Evolutionary conservation across 2,113 vertebrate genomes (phyloP), one percentile per base, ranked within the genome.

Genomic region (Mola mola): DNA sequence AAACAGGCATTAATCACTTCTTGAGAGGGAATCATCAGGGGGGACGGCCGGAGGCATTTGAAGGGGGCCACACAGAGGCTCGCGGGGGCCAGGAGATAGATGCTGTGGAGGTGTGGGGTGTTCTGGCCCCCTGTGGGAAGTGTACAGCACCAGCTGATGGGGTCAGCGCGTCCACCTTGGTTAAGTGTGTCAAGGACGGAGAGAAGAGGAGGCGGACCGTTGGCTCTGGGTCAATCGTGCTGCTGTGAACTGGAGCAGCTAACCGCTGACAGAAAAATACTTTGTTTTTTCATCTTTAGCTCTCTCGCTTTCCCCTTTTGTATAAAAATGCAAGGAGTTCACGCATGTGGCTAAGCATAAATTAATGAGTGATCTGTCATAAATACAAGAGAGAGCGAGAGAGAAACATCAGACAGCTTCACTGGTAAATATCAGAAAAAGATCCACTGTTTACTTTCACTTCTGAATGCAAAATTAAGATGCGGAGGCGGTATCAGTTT

Each of bases 1-100:
- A 92, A 93, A 91, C 89, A 91, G 79, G 80, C 91, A 93, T 93
- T 93, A 91, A 93, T 93, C 92, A 93, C 86, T 83, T 43, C 68
- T 68, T 78, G 81, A 85, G 89, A 90, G 85, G 70, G 87, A 87
- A 85, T 80, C 77, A 83, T 89, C 88, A 61, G n/a, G 42, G 74
- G 85, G 89, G 74, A 78, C 81, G 85, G 88, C 88, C 82, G 75
- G 78, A 81, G 85, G 89, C 87, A 43, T 86, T 83, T 84, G 83
- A 73, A 84, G 66, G 84, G 82, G 86, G 82, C 56, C 69, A 75
- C 72, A 78, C 72, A 71, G 79, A 74, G 78, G 74, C 84, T 68
- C 79, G 55, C n/a, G 51, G 79, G 82, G 86, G 75, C 60, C 60
- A 34, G 75, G 87, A 92, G 91, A 93, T 92, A 90, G 90, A 93